Conservation (phyloP, 2,797 vertebrate genomes). For the Carcharodon carcharias region DNA sequence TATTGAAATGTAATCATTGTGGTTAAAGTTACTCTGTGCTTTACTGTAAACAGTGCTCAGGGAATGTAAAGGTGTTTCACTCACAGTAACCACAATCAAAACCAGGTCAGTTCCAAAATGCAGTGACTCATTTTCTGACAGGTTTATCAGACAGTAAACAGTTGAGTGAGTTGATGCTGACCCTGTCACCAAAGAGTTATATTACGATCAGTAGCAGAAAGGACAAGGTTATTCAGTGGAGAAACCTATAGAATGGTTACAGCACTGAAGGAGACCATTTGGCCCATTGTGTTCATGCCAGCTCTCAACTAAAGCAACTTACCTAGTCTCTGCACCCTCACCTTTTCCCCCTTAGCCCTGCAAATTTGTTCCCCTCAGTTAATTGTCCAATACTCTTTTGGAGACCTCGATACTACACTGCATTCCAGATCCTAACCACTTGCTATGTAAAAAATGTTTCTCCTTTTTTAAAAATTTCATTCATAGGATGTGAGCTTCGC, state of each 20-base stretch:
- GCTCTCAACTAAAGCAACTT: not conserved
- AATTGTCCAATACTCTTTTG: not conserved
- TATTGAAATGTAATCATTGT: not conserved
- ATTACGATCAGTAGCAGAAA: not conserved
- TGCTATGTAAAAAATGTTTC: no score
- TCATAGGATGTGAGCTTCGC: no score
- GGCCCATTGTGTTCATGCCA: not conserved
- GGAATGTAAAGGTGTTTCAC: not conserved
- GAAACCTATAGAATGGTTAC: not conserved
- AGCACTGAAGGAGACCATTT: not conserved
- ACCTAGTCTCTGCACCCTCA: not conserved
- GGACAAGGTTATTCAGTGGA: not conserved
- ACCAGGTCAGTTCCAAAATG: not conserved
- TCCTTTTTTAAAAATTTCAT: no score
- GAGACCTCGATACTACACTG: not conserved
- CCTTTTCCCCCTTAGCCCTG: not conserved
- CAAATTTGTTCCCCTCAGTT: not conserved
- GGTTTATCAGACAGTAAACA: not conserved
- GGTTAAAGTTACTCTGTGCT: not conserved
- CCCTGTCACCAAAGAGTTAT: not conserved
- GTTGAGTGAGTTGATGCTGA: not conserved
- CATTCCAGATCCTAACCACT: not conserved
- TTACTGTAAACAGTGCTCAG: not conserved
- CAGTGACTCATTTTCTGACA: not conserved
- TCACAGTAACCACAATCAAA: not conserved